Evolutionary conservation across 2,797 vertebrate species (phyloP).

Genomic region (Morelia viridis): DNA sequence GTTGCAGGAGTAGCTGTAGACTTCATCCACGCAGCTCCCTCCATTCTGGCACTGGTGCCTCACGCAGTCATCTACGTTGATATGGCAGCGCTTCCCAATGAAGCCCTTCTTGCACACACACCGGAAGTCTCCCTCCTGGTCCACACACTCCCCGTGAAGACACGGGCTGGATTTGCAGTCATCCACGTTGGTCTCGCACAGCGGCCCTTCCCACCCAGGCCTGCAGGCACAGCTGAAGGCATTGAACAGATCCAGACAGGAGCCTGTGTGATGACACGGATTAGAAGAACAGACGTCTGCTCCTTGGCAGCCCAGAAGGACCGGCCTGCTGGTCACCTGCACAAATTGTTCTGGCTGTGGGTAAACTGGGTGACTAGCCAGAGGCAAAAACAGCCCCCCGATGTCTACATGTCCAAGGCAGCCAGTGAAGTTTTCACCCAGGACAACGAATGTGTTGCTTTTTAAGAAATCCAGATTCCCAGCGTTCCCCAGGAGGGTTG

Average conservation of each 20-base stretch:
- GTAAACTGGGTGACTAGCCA: conserved; percentile 41
- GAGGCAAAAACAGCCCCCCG: conserved; percentile 85
- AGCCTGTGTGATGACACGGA: conserved; percentile 83
- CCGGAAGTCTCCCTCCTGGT: conserved; percentile 79
- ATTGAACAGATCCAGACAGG: conserved; percentile 87
- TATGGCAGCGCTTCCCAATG: conserved; percentile 80
- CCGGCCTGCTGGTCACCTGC: conserved; percentile 32
- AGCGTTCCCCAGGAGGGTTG: conserved; percentile 68
- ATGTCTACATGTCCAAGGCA: conserved; percentile 86
- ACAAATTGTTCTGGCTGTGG: conserved; percentile 77
- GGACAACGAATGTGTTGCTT: conserved; percentile 64
- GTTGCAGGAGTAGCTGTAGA: conserved; percentile 77
- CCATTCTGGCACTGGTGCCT: conserved; percentile 81
- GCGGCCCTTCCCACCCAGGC: conserved; percentile 81
- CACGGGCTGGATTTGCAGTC: conserved; percentile 85
- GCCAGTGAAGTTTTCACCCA: conserved; percentile 89
- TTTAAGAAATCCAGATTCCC: conserved; percentile 83
- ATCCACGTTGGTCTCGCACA: conserved; percentile 79
- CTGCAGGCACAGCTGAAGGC: conserved; percentile 82
- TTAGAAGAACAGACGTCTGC: conserved; percentile 76
- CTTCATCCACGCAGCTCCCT: conserved; percentile 74
- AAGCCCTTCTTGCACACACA: conserved; percentile 88
- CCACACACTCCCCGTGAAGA: conserved; percentile 78
- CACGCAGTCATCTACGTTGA: conserved; percentile 83
- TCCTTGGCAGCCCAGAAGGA: conserved; percentile 80